Evolutionary conservation across 2,888 invertebrate genomes (phyloP), one percentile per base, ranked within the genome.

Genomic region (Drosophila tripunctata): DNA sequence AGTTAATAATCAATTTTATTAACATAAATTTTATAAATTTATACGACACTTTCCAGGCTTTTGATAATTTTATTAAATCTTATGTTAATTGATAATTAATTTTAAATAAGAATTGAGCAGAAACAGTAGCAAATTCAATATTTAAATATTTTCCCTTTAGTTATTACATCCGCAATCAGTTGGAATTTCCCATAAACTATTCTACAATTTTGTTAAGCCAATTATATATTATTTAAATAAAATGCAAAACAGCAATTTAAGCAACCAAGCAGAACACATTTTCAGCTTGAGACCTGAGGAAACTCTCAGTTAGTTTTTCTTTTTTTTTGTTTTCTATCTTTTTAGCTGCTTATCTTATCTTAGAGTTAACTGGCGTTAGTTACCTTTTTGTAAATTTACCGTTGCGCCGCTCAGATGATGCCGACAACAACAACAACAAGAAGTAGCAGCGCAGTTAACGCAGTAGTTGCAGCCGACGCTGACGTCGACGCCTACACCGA

Each of bases 221-320:
- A 81, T 87, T 76, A 71, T 58, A 73, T 78, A 65, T 75, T 81
- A 87, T 81, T 81, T 78, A 85, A 87, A 81, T 82, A 85, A 78
- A 75, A 71, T 75, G 76, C 79, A 62, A 82, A 78, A n/a, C 45
- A 64, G 83, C 27, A 71, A 87, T 60, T 87, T 71, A 63, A 63
- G 64, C 79, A 80, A 66, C 86, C 75, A 64, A 68, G 75, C 83
- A 71, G 71, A 81, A 81, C 79, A 81, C 79, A 61, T 61, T 74
- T 48, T 63, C 58, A 40, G 58, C 48, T 44, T 77, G 82, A 79
- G 79, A 66, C 12, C 19, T n/a, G 77, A 67, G 66, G 77, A 69
- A 65, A 31, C n/a, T 31, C 40, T 10, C 48, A 7, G 12, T 27
- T 10, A 8, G 3, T 10, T 35, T 27, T 40, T 17, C 15, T 21